These are phyloP conservation scores for Margaritifera margaritifera DNA, from an alignment of 2,888 invertebrate genomes.

Conservation along the genomic window DNA sequence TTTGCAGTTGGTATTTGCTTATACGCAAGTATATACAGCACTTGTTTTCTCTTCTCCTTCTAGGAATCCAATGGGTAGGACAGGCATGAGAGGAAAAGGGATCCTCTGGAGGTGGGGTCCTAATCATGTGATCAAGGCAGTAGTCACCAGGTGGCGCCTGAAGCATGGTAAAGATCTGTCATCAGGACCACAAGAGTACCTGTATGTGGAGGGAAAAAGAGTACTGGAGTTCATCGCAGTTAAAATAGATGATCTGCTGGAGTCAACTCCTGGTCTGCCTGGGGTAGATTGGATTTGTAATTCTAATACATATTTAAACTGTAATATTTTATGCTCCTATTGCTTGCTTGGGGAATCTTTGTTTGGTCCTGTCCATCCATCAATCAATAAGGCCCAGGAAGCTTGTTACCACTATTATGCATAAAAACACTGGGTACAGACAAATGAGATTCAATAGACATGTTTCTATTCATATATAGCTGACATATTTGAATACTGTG, in stretches of 20 bases:
- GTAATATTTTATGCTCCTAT: too few relatives aligned
- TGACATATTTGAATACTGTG: too few relatives aligned
- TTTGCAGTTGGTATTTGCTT: too few relatives aligned
- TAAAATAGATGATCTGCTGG: constrained; percentile 41
- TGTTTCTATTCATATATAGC: too few relatives aligned
- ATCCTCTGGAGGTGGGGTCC: constrained; percentile 72
- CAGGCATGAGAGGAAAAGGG: constrained; percentile 71
- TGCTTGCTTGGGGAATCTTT: too few relatives aligned
- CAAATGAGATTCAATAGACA: too few relatives aligned
- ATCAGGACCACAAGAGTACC: constrained; percentile 30
- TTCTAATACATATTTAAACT: too few relatives aligned
- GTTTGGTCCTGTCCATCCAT: too few relatives aligned
- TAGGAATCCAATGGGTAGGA: constrained; percentile 72
- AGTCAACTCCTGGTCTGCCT: constrained; percentile 53
- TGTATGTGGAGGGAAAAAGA: constrained; percentile 60
- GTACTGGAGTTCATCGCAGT: constrained; percentile 63
- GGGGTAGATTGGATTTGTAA: constrained; percentile 46
- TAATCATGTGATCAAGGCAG: constrained; percentile 69
- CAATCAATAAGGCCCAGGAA: too few relatives aligned
- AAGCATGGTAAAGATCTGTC: constrained; percentile 48
- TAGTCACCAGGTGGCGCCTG: constrained; percentile 69
- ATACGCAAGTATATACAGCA: too few relatives aligned
- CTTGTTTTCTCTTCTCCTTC: constrained; percentile 6
- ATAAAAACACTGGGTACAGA: too few relatives aligned
- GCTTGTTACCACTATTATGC: too few relatives aligned